Conservation (phyloP, 2,797 vertebrate species). For the Neosilurus mollespiculum region DNA sequence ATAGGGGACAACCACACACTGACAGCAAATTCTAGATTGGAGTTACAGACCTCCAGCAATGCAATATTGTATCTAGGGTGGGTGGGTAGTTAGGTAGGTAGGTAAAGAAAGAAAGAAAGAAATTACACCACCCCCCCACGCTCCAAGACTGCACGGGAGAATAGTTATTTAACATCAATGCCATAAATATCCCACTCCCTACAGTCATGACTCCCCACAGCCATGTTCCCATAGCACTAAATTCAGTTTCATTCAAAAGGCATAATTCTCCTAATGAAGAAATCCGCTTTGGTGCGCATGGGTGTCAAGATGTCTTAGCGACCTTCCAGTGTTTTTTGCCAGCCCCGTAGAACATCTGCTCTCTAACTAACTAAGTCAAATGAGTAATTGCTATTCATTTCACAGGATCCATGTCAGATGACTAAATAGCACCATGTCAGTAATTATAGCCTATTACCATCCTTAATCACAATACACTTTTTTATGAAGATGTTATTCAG, state of each 20-base stretch:
- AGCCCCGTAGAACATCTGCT: constrained; percentile 53
- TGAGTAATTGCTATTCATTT: constrained; percentile 68
- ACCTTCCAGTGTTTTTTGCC: constrained; percentile 33
- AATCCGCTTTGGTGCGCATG: constrained; percentile 36
- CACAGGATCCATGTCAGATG: constrained; percentile 58
- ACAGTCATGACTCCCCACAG: neutral
- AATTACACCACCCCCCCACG: neutral
- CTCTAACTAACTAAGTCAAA: constrained; percentile 66
- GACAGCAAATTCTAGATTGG: neutral
- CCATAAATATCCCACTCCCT: neutral
- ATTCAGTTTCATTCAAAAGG: constrained; percentile 21
- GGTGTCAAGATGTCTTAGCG: constrained; percentile 23
- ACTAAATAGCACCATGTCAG: constrained; percentile 64
- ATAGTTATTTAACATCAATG: neutral
- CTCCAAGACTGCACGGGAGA: neutral
- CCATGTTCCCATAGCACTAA: constrained; percentile 6
- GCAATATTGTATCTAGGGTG: neutral
- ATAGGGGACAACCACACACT: neutral
- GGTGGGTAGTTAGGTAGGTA: too few relatives aligned
- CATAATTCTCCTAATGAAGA: constrained; percentile 39
- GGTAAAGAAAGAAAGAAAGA: neutral
- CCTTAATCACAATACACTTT: constrained; percentile 62
- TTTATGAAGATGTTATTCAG: constrained; percentile 66
- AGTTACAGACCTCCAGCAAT: neutral
- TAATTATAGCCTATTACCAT: constrained; percentile 70